Conservation (phyloP, 2,888 invertebrate genomes). For the Charanyca ferruginea region DNA sequence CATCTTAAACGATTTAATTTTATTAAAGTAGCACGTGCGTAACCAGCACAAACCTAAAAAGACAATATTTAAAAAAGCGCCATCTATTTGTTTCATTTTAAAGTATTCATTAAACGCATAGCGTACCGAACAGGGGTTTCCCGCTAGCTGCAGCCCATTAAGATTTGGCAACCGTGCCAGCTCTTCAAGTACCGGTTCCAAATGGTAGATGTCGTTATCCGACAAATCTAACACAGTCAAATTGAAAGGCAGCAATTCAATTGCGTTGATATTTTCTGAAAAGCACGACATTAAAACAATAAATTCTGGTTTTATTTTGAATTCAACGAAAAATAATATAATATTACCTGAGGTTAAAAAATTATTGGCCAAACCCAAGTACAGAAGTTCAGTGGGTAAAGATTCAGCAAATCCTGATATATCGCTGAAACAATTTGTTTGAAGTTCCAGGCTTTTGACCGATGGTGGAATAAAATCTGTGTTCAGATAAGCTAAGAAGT, state of each 20-base stretch:
- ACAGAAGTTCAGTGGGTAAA: slow-evolving; percentile 82
- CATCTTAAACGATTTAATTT: slow-evolving; percentile 84
- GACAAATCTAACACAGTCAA: slow-evolving; percentile 88
- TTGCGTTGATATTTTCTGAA: slow-evolving; percentile 72
- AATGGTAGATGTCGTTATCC: slow-evolving; percentile 91
- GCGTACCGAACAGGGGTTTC: slow-evolving; percentile 91
- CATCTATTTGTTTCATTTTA: slow-evolving; percentile 67
- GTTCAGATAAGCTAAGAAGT: slow-evolving; percentile 77
- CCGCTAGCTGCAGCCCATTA: slow-evolving; percentile 86
- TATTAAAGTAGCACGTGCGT: slow-evolving; percentile 82
- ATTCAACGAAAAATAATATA: background rate
- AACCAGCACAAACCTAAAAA: slow-evolving; percentile 84
- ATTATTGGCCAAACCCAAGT: slow-evolving; percentile 90
- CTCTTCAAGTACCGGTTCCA: slow-evolving; percentile 81
- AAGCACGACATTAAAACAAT: slow-evolving; percentile 21
- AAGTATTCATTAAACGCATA: slow-evolving; percentile 27
- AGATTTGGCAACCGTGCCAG: slow-evolving; percentile 80
- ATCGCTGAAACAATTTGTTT: slow-evolving; percentile 84
- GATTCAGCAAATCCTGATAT: slow-evolving; percentile 75
- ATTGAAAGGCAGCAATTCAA: slow-evolving; percentile 72
- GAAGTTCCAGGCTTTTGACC: slow-evolving; percentile 86
- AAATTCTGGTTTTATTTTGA: background rate
- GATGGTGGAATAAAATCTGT: slow-evolving; percentile 79
- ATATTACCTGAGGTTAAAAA: slow-evolving; percentile 77
- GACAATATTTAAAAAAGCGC: slow-evolving; percentile 55